Conservation (phyloP, 2,888 invertebrate species). For the Acleris cristana region DNA sequence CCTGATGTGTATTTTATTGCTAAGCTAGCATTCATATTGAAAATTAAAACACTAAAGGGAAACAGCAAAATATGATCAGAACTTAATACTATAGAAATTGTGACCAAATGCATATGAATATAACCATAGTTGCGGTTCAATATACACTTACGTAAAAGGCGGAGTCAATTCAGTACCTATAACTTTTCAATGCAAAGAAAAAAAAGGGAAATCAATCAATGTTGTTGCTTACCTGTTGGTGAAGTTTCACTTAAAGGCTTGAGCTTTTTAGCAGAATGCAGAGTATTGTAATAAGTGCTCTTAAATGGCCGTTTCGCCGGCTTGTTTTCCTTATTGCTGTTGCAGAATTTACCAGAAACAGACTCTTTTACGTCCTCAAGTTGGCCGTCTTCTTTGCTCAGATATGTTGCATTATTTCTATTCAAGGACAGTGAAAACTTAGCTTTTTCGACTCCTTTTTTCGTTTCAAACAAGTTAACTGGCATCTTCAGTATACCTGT, state of each 20-base stretch:
- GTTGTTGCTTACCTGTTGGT: slow-evolving; percentile 55
- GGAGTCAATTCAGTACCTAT: too few relatives aligned
- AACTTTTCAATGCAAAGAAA: too few relatives aligned
- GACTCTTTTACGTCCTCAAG: slow-evolving; percentile 56
- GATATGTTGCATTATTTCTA: slow-evolving; percentile 73
- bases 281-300: slow-evolving; percentile 67
- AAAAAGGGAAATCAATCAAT: background rate
- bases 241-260: slow-evolving; percentile 67
- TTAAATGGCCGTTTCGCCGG: slow-evolving; percentile 68
- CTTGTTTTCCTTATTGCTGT: slow-evolving; percentile 71
- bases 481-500: slow-evolving; percentile 83
- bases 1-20: too few relatives aligned
- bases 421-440: slow-evolving; percentile 74
- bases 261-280: slow-evolving; percentile 73
- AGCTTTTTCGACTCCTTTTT: slow-evolving; percentile 73
- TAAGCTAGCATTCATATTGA: too few relatives aligned
- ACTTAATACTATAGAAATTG: too few relatives aligned
- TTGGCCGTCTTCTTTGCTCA: slow-evolving; percentile 66
- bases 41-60: too few relatives aligned
- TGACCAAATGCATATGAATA: too few relatives aligned
- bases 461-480: slow-evolving; percentile 76
- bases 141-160: too few relatives aligned
- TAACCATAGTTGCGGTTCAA: too few relatives aligned
- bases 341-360: slow-evolving; percentile 50
- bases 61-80: too few relatives aligned